Evolutionary conservation across 2,113 vertebrate species (phyloP).

Genomic region (Paramormyrops kingsleyae): DNA sequence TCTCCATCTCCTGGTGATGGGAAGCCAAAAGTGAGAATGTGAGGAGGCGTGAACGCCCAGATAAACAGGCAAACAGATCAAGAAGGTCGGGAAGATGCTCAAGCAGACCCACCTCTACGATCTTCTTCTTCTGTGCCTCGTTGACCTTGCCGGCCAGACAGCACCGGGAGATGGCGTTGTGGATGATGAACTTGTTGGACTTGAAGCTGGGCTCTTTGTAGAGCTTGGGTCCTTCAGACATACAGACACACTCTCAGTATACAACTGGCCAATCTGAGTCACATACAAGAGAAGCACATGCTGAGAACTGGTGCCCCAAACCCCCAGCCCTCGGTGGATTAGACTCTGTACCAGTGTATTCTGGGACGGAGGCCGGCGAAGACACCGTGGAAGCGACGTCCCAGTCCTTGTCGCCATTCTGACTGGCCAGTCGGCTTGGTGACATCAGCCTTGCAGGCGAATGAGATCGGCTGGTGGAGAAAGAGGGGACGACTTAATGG

Average conservation of each 20-base stretch:
- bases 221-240: slow-evolving; percentile 72
- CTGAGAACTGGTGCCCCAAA: not conserved
- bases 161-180: slow-evolving; percentile 85
- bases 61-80: not conserved
- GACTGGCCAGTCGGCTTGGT: slow-evolving; percentile 61
- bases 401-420: slow-evolving; percentile 80
- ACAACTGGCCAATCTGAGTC: not conserved
- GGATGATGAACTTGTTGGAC: slow-evolving; percentile 91
- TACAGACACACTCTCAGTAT: not conserved
- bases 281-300: not conserved
- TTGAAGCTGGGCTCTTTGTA: slow-evolving; percentile 92
- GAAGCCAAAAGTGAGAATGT: not conserved
- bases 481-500: not conserved
- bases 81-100: not conserved
- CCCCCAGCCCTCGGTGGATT: too few species aligned
- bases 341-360: slow-evolving; percentile 72
- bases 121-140: slow-evolving; percentile 85
- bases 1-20: slow-evolving; percentile 74
- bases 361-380: slow-evolving; percentile 78
- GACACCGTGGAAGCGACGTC: slow-evolving; percentile 80
- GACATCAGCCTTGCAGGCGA: slow-evolving; percentile 78
- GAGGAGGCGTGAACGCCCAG: not conserved
- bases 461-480: slow-evolving; percentile 58
- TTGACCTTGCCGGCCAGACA: slow-evolving; percentile 89
- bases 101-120: slow-evolving; percentile 73